These are phyloP conservation scores for Columba guinea DNA, from an alignment of 2,797 vertebrate species.

Conservation along the genomic window DNA sequence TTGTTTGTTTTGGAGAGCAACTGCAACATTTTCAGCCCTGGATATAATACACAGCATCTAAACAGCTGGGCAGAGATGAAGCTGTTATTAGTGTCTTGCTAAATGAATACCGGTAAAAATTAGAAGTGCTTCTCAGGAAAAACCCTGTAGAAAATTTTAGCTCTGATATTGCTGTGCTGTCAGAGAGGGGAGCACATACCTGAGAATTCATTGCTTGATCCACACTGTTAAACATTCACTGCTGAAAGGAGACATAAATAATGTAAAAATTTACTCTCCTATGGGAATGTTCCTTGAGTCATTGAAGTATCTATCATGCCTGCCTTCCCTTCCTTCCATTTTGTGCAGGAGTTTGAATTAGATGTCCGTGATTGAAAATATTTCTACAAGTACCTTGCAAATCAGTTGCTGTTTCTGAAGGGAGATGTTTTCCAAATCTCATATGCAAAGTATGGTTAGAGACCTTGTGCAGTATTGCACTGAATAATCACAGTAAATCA, in stretches of 20 bases:
- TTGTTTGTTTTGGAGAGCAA: neutral
- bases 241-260: conserved; percentile 20
- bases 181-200: neutral
- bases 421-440: neutral
- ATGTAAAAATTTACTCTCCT: neutral
- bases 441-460: neutral
- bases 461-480: neutral
- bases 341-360: neutral
- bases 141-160: neutral
- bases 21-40: neutral
- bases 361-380: neutral
- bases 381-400: neutral
- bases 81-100: neutral
- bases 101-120: neutral
- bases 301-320: neutral
- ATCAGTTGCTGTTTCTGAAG: neutral
- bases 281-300: neutral
- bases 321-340: neutral
- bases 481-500: neutral
- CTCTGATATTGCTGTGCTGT: neutral
- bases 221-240: neutral
- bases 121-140: neutral
- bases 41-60: neutral
- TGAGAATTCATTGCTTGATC: neutral
- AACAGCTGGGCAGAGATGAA: neutral